Base-by-base conservation (phyloP, 2,888 invertebrate genomes). In the Lamellibrachia satsuma region DNA sequence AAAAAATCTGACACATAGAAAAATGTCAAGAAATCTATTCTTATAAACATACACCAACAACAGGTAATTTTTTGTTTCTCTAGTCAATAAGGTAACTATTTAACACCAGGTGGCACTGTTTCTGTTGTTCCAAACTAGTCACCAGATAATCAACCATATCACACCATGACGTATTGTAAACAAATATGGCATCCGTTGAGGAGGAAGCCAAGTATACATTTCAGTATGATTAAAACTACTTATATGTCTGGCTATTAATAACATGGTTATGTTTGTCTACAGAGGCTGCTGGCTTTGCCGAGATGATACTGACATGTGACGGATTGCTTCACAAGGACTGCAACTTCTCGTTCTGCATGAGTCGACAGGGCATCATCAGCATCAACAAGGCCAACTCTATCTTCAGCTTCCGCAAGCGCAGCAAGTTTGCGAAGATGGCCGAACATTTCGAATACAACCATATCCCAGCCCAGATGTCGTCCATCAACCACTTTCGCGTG, bases 401-500 rank as follows among this genome's bases (percentile, higher is more conserved):
- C 93, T 96, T 96, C 94, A 95, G 96, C 93, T 96, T 96, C 94
- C 94, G 96, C 91, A 94, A 96, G 92, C 95, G 95, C 91, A 95
- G 95, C 94, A 96, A 96, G 94, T 96, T 96, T 94, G 95, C 96
- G 22, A 96, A 96, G 94, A 96, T 96, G 96, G 96, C 96, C 0
- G 96, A 96, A 94, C 96, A 96, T 95, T 96, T 96, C 93, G 96
- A 96, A 93, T 96, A 96, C 95, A 96, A 96, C 94, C 96, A 96
- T 94, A 96, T 96, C 91, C 96, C 96, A 15, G 96, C 96, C 22
- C 96, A 96, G 94, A 95, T 96, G 93, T 96, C 96, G 0, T 96
- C 96, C 51, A 96, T 96, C 92, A 96, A 96, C 94, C 96, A 96
- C 94, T 96, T 96, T 94, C 96, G 96, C 92, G 96, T 96, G 6